These are phyloP conservation scores for Intellagama lesueurii DNA, from an alignment of 2,797 vertebrate species.

Conservation along the genomic window DNA sequence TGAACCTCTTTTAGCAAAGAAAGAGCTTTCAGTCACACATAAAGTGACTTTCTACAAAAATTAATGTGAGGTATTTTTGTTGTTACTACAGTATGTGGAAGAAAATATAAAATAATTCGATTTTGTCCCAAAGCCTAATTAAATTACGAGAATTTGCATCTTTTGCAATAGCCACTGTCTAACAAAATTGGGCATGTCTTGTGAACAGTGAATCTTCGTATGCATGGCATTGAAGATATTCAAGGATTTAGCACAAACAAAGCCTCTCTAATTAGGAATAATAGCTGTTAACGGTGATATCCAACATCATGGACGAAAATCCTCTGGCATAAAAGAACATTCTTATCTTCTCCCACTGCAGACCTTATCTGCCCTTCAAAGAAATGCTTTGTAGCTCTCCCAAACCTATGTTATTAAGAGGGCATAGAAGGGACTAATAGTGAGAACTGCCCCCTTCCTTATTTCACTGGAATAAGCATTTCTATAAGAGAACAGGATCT, in stretches of 20 bases:
- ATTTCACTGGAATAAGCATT: too few species aligned
- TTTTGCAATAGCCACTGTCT: not conserved
- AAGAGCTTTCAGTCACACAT: slow-evolving; percentile 12
- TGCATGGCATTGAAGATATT: not conserved
- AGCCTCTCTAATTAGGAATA: not conserved
- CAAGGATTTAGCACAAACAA: not conserved
- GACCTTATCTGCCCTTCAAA: too few species aligned
- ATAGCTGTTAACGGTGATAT: not conserved
- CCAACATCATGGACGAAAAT: too few species aligned
- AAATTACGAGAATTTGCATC: not conserved
- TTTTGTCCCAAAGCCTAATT: not conserved
- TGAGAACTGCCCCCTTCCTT: too few species aligned
- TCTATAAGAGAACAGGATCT: too few species aligned
- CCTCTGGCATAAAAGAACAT: too few species aligned
- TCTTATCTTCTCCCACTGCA: too few species aligned
- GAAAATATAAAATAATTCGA: not conserved
- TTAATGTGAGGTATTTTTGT: not conserved
- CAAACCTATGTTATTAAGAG: too few species aligned
- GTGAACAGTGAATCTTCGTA: not conserved
- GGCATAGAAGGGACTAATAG: too few species aligned
- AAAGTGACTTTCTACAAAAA: not conserved
- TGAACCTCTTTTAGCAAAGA: slow-evolving; percentile 39
- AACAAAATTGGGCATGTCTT: not conserved
- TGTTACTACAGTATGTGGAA: not conserved
- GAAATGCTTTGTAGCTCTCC: too few species aligned